phyloP scores from a whole-genome alignment of 1,140 invertebrate genomes.

The Drosophila equinoxialis region DNA sequence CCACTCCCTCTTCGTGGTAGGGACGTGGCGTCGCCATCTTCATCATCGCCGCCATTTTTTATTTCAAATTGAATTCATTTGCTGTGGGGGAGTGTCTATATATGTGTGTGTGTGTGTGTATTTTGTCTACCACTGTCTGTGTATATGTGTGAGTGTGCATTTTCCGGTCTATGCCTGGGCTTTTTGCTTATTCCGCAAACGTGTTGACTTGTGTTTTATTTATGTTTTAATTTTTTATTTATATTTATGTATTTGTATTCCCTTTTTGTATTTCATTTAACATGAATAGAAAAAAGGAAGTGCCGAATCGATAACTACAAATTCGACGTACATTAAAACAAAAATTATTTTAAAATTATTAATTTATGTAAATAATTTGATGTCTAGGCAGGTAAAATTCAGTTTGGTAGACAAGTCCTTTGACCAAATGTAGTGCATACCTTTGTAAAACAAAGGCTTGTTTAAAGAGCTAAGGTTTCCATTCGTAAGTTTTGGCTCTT shows the following conservation, averaged over 20 bases:
- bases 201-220: constrained; percentile 63
- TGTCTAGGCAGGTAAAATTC: not conserved
- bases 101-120: not conserved
- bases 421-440: too few species aligned
- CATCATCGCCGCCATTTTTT: constrained; percentile 78
- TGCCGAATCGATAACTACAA: too few species aligned
- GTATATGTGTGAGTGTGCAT: constrained; percentile 18
- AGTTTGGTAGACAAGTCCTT: too few species aligned
- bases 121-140: not conserved
- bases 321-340: too few species aligned
- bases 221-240: constrained; percentile 65
- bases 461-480: too few species aligned
- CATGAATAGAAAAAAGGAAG: not conserved
- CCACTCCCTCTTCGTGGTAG: constrained; percentile 7
- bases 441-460: too few species aligned
- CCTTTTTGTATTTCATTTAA: constrained; percentile 24
- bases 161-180: constrained; percentile 14
- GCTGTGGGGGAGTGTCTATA: constrained; percentile 24
- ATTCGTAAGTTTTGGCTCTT: too few species aligned
- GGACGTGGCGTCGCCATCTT: constrained; percentile 60
- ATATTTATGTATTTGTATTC: constrained; percentile 12
- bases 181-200: constrained; percentile 33
- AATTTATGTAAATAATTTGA: not conserved
- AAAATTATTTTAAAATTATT: too few species aligned
- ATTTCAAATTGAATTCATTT: constrained; percentile 79